Conservation (phyloP, 2,888 invertebrate species). For the Meteorus colon region DNA sequence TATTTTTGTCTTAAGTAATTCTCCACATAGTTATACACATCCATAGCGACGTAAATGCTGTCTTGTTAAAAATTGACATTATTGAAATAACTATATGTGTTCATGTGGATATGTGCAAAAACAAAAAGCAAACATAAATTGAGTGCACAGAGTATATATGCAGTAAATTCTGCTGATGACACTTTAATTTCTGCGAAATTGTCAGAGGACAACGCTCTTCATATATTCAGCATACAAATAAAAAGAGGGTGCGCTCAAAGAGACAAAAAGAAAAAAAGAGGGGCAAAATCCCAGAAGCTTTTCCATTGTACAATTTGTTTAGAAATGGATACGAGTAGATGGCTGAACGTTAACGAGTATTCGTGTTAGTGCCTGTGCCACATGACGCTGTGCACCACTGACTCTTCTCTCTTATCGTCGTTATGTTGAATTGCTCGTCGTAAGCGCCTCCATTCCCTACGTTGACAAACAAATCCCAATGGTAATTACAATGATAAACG, state of each 20-base stretch:
- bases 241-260: not conserved
- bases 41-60: too few species aligned
- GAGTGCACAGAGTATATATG: constrained; percentile 2
- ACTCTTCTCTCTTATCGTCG: constrained; percentile 43
- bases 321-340: constrained; percentile 45
- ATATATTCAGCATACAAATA: not conserved
- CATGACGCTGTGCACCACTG: constrained; percentile 57
- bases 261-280: constrained; percentile 24
- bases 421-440: constrained; percentile 7
- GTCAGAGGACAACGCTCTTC: constrained; percentile 12
- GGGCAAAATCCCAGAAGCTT: constrained; percentile 46
- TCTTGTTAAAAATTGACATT: too few species aligned
- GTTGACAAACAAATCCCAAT: constrained; percentile 52
- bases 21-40: too few species aligned
- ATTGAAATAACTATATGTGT: not conserved
- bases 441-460: constrained; percentile 7
- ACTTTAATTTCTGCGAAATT: constrained; percentile 35
- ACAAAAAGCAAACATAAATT: not conserved
- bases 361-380: constrained; percentile 50
- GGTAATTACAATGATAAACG: constrained; percentile 67
- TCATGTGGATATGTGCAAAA: not conserved
- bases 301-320: constrained; percentile 55
- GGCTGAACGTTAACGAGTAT: constrained; percentile 63
- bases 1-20: too few species aligned
- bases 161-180: constrained; percentile 28